Conservation (phyloP, 2,113 vertebrate species). For the Colius striatus region DNA sequence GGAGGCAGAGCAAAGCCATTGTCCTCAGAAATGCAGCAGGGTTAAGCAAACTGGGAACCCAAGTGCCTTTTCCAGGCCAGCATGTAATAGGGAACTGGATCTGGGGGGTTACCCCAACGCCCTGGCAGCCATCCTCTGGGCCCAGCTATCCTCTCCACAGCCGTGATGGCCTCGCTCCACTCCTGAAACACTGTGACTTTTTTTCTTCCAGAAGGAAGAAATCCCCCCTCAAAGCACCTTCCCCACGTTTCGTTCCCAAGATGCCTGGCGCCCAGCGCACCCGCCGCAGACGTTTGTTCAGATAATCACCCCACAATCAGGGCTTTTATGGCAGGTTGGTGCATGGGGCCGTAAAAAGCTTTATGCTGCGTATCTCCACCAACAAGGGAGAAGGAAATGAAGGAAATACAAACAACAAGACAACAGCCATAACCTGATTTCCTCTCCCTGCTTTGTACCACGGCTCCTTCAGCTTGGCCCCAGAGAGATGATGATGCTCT, state of each 20-base stretch:
- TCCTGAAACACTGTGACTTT: neutral
- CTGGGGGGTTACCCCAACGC: neutral
- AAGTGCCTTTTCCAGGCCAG: neutral
- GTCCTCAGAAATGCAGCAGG: neutral
- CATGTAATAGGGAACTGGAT: neutral
- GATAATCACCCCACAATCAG: neutral
- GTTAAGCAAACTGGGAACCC: neutral
- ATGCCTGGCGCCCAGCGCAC: neutral
- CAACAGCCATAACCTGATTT: neutral
- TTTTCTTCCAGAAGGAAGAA: neutral
- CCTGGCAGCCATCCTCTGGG: accelerated
- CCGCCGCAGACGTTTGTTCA: neutral
- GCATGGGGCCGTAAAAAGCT: slow-evolving; percentile 25
- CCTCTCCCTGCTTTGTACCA: neutral
- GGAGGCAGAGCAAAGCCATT: neutral
- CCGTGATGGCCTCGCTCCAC: accelerated
- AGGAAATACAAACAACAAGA: neutral
- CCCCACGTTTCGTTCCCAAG: neutral
- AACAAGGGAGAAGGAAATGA: neutral
- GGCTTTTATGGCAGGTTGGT: neutral
- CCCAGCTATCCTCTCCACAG: accelerated
- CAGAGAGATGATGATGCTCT: no score
- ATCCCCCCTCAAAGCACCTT: neutral
- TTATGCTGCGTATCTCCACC: slow-evolving; percentile 38
- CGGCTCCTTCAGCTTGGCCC: neutral